Conservation (phyloP, 2,888 invertebrate genomes). For the Euphydryas editha region DNA sequence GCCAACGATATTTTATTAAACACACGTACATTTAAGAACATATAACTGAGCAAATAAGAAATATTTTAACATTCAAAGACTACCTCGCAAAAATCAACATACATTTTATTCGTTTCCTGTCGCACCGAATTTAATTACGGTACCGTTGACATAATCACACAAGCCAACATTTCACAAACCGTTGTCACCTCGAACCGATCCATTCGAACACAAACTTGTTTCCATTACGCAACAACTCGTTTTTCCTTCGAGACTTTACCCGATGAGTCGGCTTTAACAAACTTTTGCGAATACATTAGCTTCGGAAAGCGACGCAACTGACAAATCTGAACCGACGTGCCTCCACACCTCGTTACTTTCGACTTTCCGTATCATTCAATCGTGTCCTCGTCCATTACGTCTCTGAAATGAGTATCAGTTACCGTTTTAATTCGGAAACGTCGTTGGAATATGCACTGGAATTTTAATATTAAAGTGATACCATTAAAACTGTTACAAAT, state of each 20-base stretch:
- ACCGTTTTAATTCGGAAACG: slow-evolving; percentile 31
- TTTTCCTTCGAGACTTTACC: slow-evolving; percentile 62
- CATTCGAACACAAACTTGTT: slow-evolving; percentile 58
- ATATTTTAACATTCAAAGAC: slow-evolving; percentile 25
- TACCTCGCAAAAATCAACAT: slow-evolving; percentile 24
- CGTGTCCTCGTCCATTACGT: slow-evolving; percentile 44
- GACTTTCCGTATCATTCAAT: slow-evolving; percentile 20
- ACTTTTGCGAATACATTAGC: slow-evolving; percentile 77
- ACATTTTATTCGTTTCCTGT: slow-evolving; percentile 31
- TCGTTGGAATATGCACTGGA: slow-evolving; percentile 44
- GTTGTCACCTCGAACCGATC: slow-evolving; percentile 19
- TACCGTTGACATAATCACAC: slow-evolving; percentile 32
- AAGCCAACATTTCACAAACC: slow-evolving; percentile 20
- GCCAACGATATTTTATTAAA: neutral
- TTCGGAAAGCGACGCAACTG: slow-evolving; percentile 66
- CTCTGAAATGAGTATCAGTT: slow-evolving; percentile 4
- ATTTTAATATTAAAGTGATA: slow-evolving; percentile 36
- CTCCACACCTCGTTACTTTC: slow-evolving; percentile 40
- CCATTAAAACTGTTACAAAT: slow-evolving; percentile 38
- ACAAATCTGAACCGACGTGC: slow-evolving; percentile 69
- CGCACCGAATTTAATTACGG: slow-evolving; percentile 36
- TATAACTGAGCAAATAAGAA: slow-evolving; percentile 21
- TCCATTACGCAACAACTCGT: slow-evolving; percentile 63
- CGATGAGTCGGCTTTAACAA: slow-evolving; percentile 68
- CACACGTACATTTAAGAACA: slow-evolving; percentile 9